Evolutionary conservation across 2,888 invertebrate species (phyloP), one percentile per base, ranked within the genome.

Genomic region (Parnassius orleans): DNA sequence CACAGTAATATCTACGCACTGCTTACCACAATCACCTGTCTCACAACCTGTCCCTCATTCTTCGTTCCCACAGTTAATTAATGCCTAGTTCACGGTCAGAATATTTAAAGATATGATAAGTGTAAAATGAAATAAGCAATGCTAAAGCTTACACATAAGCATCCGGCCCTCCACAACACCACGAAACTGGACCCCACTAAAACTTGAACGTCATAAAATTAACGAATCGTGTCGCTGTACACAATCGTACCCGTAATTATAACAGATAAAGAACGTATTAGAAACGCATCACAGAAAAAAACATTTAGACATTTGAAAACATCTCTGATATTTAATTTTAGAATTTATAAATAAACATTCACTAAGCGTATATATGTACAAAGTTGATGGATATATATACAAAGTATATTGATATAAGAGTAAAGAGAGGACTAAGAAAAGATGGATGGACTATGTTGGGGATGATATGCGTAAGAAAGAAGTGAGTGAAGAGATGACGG

Each of bases 71-170:
- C 63, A 54, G 44, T 58, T 63, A 58, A 63, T 63, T 50, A 58
- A 63, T 46, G 50, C 58, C 58, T 63, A 63, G 58, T 58, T 63
- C 63, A 63, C 58, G 63, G 63, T 63, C 58, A 63, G 54, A 54
- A 59, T 63, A 55, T 63, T 54, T 50, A 57, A 61, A 33, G 42
- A 47, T 56, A 57, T 57, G 52, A 47, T 57, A 52, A 52, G 56
- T 57, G 61, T 61, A 52, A 57, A 61, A 61, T 19, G 41, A 51
- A 61, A 57, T 57, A 61, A 57, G 56, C 56, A 57, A 15, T 52
- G 19, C 60, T 50, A 52, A 46, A 53, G 56, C 56, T 57, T 15
- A 41, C 56, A 33, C 42, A 50, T 42, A 10, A 46, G 19, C 53
- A 33, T 42, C 48, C 57, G 57, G 61, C 52, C n/a, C 47, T 46